phyloP scores from a whole-genome alignment of 1,140 invertebrate species.

The Meloidogyne exigua region DNA sequence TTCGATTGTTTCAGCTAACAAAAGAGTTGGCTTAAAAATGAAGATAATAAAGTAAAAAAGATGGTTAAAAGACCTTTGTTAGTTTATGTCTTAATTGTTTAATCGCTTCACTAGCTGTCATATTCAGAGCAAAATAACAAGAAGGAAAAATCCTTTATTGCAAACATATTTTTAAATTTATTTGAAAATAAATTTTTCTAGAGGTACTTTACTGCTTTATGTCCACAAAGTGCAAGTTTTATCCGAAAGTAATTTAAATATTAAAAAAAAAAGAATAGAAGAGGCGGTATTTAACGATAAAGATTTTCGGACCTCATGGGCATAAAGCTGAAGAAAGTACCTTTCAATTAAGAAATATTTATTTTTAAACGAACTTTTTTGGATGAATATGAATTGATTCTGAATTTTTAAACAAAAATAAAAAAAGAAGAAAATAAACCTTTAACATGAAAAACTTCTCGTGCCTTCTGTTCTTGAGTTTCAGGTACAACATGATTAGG shows the following conservation, averaged over 20 bases:
- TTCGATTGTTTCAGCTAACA: constrained; percentile 53
- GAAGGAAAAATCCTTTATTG: constrained; percentile 13
- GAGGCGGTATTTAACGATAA: no score
- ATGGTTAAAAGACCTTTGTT: constrained; percentile 39
- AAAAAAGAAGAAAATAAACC: background rate
- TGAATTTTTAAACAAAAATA: constrained; percentile 1
- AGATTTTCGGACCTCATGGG: no score
- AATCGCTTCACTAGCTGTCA: constrained; percentile 61
- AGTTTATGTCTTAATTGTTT: constrained; percentile 49
- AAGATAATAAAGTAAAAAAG: constrained; percentile 7
- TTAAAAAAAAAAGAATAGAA: no score
- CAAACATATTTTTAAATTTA: background rate
- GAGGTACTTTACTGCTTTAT: no score
- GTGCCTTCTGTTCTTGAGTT: constrained; percentile 56
- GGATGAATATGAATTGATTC: constrained; percentile 54
- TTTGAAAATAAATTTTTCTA: no score
- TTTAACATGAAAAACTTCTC: constrained; percentile 61
- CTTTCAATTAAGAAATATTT: no score
- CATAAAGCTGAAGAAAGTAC: no score
- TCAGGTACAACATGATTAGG: constrained; percentile 60
- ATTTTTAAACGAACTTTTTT: constrained; percentile 35
- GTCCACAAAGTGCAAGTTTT: no score
- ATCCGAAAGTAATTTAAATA: no score
- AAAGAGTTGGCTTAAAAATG: constrained; percentile 42
- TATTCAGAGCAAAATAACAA: constrained; percentile 52